Evolutionary conservation across 2,113 vertebrate genomes (phyloP), one percentile per base, ranked within the genome.

Genomic region (Cheilinus undulatus): DNA sequence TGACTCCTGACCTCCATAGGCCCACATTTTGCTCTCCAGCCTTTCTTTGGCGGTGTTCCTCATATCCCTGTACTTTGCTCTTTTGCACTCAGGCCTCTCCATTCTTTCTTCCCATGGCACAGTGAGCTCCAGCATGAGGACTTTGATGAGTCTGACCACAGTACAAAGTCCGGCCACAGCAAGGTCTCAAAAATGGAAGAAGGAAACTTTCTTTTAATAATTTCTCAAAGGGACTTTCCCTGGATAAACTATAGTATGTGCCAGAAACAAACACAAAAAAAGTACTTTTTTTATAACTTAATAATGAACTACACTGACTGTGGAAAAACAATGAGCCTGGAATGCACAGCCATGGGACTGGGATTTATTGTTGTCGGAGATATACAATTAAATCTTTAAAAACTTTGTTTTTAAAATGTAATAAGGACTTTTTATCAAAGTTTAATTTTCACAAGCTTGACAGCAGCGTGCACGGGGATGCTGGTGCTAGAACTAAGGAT

Each of bases 221-320:
- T 32, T 65, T 32, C n/a, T 42, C 34, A 40, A 23, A 40, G 42
- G 59, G 30, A 38, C 23, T 15, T 22, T n/a, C n/a, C 38, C 40
- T 28, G 13, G 61, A 34, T 43, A 62, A 53, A 27, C 3, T 3
- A 20, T 9, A 50, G 12, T 1, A 42, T n/a, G 15, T 30, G 26
- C 10, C 23, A 59, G 20, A 50, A 60, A 52, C 20, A 32, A 59
- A 61, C 20, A 32, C n/a, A 34, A 54, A 45, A 34, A 20, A 45
- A 27, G 9, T 12, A 22, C 8, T 24, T 12, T 6, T 36, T 56
- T 20, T 56, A 24, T 27, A 7, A 13, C n/a, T 59, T 27, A 28
- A 12, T 42, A 19, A 19, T 3, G 15, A 49, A 8, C 27, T 15
- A 32, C 17, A 24, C 42, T 19, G 60, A 13, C 9, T 22, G 19